Conservation (phyloP, 2,113 vertebrate genomes). For the Platichthys flesus region DNA sequence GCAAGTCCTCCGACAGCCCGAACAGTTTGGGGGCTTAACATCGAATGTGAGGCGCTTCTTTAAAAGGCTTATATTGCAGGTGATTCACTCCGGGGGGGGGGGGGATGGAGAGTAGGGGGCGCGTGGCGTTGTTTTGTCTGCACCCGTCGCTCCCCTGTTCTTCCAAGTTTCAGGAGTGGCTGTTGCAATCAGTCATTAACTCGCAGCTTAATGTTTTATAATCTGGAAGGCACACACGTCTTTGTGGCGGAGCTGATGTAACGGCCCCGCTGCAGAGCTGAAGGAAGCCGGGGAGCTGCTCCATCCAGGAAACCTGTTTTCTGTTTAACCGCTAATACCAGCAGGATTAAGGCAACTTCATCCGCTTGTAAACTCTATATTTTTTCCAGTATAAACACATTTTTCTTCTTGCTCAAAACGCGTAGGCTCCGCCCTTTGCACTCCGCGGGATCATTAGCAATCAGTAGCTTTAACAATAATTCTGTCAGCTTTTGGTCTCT, state of each 20-base stretch:
- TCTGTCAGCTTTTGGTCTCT: conserved; percentile 58
- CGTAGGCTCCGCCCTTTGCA: conserved; percentile 20
- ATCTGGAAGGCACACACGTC: conserved; percentile 35
- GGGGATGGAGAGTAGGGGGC: background rate
- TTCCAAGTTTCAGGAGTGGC: conserved; percentile 48
- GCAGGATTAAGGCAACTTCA: conserved; percentile 24
- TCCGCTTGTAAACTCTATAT: background rate
- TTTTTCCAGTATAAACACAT: background rate
- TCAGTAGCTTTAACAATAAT: conserved; percentile 66
- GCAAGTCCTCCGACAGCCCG: conserved; percentile 52
- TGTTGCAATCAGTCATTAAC: conserved; percentile 70
- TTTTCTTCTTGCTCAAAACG: background rate
- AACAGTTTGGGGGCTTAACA: conserved; percentile 63
- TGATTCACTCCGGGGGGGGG: conserved; percentile 41
- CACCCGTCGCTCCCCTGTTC: conserved; percentile 29
- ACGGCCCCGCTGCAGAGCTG: conserved; percentile 40
- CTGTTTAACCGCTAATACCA: conserved; percentile 41
- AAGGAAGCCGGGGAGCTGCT: conserved; percentile 37
- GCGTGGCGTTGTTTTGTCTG: conserved; percentile 58
- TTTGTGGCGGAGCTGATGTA: conserved; percentile 55
- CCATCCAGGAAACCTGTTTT: conserved; percentile 59
- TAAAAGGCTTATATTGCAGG: conserved; percentile 53
- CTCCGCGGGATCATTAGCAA: conserved; percentile 59
- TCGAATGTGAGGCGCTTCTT: conserved; percentile 57
- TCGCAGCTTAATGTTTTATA: conserved; percentile 58